Evolutionary conservation across 2,113 vertebrate species (phyloP), one percentile per base, ranked within the genome.

Genomic region (Miniopterus natalensis): DNA sequence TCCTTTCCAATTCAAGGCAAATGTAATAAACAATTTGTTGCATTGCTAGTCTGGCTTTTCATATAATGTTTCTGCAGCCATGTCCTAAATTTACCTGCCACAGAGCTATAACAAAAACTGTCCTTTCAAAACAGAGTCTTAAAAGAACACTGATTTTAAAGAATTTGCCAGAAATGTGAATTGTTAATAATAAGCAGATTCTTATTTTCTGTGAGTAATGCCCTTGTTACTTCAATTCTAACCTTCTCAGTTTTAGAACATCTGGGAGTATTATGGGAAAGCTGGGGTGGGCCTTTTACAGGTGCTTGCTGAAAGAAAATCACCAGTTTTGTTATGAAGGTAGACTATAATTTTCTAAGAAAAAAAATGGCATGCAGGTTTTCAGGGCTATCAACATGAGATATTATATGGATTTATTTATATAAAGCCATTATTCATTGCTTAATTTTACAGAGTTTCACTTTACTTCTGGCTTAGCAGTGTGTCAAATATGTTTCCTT

Each of bases 161-260:
- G 83, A 94, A 88, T 70, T 84, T 91, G 29, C 74, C 79, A 86
- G 84, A 87, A 88, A 89, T 92, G 68, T 66, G 65, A 87, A 94
- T 93, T 89, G 57, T 91, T 97, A 89, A 93, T 95, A 94, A 96
- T 78, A 95, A 97, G 51, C 75, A 95, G 80, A 65, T 96, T 90
- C 71, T 66, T 83, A 31, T 94, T 95, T 93, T 90, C 95, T 89
- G 53, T 95, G 92, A 93, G 53, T 93, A 95, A 97, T 95, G 79
- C 36, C 87, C 90, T 96, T 94, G 53, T 88, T 97, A 79, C 73
- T 90, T 97, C 79, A 85, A 15, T 94, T 96, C 79, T 93, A 93
- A 93, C 83, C 95, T 96, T 90, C 51, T 65, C 51, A 49, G 51
- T 75, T 96, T 93, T 94, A 92, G 79, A 95, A 90, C 87, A 93